phyloP scores from a whole-genome alignment of 2,113 vertebrate species.

The Dasyurus viverrinus region DNA sequence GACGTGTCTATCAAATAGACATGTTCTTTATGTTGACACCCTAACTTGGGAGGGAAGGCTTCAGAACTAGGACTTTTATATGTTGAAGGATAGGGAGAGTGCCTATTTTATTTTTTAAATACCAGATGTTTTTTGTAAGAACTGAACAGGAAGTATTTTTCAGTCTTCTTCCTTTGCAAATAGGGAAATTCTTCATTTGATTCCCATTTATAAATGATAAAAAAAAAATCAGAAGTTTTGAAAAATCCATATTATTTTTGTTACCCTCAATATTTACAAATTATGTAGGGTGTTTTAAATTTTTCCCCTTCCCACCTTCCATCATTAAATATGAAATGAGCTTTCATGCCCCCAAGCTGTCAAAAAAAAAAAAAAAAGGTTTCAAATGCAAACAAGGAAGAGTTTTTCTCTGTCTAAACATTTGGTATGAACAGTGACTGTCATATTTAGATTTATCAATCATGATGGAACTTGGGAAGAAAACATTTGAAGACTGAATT shows the following conservation, averaged over 20 bases:
- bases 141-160: conserved; percentile 24
- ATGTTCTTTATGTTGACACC: neutral
- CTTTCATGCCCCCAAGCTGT: conserved; percentile 28
- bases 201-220: conserved; percentile 3
- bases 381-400: conserved; percentile 41
- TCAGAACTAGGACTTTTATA: neutral
- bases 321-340: neutral
- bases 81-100: neutral
- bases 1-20: neutral
- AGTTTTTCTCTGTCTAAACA: conserved; percentile 3
- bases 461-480: conserved; percentile 1
- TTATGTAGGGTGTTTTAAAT: neutral
- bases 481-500: neutral
- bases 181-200: neutral
- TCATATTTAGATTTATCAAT: conserved; percentile 42
- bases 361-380: neutral
- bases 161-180: conserved; percentile 8
- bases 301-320: conserved; percentile 27
- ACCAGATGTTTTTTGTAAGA: neutral
- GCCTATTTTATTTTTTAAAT: conserved; percentile 37
- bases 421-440: conserved; percentile 44
- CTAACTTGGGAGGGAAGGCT: neutral
- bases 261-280: neutral
- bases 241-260: conserved; percentile 8
- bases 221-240: conserved; percentile 9